A percentile compares a stretch with the other conserved stretches of the same genome.
These are phyloP conservation scores for Mastomys natalensis DNA, from an alignment of 2,113 vertebrate species.

Conservation along the genomic window DNA sequence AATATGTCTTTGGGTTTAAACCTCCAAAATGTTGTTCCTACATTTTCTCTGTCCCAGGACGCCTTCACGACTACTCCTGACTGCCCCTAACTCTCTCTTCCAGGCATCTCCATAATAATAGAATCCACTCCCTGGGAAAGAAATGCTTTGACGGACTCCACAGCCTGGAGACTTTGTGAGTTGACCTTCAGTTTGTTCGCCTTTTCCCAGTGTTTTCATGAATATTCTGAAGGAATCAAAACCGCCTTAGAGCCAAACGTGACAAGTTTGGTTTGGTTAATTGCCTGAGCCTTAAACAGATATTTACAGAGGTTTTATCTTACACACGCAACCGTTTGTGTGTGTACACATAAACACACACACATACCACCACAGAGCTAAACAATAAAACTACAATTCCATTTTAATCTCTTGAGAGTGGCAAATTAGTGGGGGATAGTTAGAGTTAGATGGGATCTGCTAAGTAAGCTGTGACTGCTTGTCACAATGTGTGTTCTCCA, in stretches of 20 bases:
- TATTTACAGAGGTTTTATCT: constrained; percentile 76
- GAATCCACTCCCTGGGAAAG: constrained; percentile 92
- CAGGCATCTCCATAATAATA: constrained; percentile 95
- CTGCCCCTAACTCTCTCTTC: constrained; percentile 84
- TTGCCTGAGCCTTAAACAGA: constrained; percentile 77
- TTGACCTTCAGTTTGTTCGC: constrained; percentile 90
- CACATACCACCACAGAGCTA: neutral
- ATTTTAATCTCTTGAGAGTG: constrained; percentile 46
- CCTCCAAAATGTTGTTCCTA: constrained; percentile 77
- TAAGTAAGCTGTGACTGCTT: constrained; percentile 11
- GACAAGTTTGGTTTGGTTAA: constrained; percentile 83
- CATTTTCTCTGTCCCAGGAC: constrained; percentile 68
- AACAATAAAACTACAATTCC: constrained; percentile 63
- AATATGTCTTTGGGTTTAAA: constrained; percentile 80
- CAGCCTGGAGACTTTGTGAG: constrained; percentile 94
- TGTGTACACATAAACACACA: constrained; percentile 55
- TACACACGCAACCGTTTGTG: constrained; percentile 58
- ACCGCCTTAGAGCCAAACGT: constrained; percentile 83
- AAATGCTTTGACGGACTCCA: constrained; percentile 93
- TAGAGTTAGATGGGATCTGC: constrained; percentile 45
- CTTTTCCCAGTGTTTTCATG: constrained; percentile 86
- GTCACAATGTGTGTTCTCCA: neutral
- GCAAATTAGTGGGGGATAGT: constrained; percentile 39
- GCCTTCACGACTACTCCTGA: constrained; percentile 85
- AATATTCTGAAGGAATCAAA: constrained; percentile 87